These are phyloP conservation scores for Acrocyrtus sp. DNA, from an alignment of 2,888 invertebrate species.

Conservation along the genomic window DNA sequence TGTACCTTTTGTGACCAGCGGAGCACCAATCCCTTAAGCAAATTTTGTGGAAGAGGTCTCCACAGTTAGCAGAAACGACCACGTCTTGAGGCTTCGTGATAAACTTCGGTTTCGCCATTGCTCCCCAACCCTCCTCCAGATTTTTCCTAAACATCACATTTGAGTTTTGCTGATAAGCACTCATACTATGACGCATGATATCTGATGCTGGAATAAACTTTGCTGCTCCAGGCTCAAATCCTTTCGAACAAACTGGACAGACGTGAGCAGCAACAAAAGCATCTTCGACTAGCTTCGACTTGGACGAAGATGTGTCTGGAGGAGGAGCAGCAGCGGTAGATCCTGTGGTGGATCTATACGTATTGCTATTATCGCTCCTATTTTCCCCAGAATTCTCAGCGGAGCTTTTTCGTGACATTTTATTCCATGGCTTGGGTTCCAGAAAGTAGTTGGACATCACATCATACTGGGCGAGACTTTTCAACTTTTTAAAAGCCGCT, in stretches of 20 bases:
- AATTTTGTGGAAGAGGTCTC: conserved; percentile 33
- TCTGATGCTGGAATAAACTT: background rate
- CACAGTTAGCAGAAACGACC: conserved; percentile 33
- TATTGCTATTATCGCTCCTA: background rate
- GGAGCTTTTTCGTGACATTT: background rate
- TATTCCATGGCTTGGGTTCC: background rate
- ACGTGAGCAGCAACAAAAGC: background rate
- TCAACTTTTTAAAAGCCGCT: background rate
- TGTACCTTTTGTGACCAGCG: too few relatives aligned
- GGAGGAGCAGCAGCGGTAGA: background rate
- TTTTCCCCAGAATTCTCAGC: background rate
- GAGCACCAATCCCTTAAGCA: conserved; percentile 28
- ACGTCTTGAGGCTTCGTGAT: background rate
- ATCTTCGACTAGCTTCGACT: background rate
- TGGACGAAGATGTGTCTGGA: background rate
- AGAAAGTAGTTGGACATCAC: background rate
- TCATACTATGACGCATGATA: conserved; percentile 12
- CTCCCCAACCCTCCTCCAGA: conserved; percentile 29
- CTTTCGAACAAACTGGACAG: conserved; percentile 12
- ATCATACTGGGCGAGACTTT: background rate
- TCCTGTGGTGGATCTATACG: background rate
- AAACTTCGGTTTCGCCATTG: background rate
- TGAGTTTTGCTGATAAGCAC: background rate
- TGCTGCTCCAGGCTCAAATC: background rate
- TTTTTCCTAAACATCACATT: background rate